phyloP scores from a whole-genome alignment of 2,888 invertebrate species.

The Monopis laevigella region DNA sequence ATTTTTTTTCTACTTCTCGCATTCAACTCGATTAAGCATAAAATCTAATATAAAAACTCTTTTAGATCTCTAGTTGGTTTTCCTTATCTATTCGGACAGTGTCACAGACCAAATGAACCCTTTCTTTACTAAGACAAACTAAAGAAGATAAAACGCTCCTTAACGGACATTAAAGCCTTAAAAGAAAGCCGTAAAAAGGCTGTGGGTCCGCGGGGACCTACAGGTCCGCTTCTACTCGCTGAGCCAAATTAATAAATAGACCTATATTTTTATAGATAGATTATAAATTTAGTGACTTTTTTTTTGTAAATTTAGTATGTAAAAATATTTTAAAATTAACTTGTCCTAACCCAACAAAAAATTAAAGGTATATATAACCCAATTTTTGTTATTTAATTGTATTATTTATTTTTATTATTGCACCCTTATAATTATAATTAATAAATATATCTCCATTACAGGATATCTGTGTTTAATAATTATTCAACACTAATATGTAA shows the following conservation, averaged over 20 bases:
- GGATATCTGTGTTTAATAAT: no score
- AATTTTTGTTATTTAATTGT: no score
- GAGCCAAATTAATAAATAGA: conserved; percentile 49
- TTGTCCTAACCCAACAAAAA: no score
- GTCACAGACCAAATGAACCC: conserved; percentile 56
- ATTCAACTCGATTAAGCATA: no score
- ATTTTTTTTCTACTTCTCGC: no score
- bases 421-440: no score
- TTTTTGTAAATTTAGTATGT: conserved; percentile 14
- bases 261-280: conserved; percentile 25
- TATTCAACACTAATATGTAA: no score
- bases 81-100: conserved; percentile 43
- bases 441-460: no score
- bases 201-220: conserved; percentile 36
- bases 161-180: conserved; percentile 58
- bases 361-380: no score
- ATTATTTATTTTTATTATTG: no score
- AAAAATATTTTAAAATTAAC: neutral
- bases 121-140: conserved; percentile 52
- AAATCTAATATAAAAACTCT: no score
- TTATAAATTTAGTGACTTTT: neutral
- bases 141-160: conserved; percentile 61
- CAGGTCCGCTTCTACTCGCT: conserved; percentile 27
- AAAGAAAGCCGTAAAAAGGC: conserved; percentile 53
- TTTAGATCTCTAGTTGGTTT: conserved; percentile 39